Percentiles rank a stretch among this genome's conserved stretches.
phyloP scores from a whole-genome alignment of 1,140 invertebrate genomes.

The Bombus waltoni region DNA sequence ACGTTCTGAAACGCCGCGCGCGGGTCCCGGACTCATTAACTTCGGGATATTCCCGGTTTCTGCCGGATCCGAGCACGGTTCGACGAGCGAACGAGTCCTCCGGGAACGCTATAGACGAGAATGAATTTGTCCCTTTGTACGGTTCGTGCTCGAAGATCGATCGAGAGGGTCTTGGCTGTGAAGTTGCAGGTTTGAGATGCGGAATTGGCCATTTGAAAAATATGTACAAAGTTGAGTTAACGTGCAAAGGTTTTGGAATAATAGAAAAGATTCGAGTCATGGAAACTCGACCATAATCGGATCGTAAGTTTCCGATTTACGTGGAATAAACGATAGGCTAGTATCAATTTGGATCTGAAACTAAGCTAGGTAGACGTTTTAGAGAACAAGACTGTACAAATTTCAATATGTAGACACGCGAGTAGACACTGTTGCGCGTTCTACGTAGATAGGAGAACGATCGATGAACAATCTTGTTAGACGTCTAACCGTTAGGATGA shows the following conservation, averaged over 20 bases:
- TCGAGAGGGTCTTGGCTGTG: not conserved
- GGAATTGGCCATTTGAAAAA: too few relatives aligned
- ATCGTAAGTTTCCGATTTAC: too few relatives aligned
- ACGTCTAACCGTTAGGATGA: not conserved
- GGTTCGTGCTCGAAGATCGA: not conserved
- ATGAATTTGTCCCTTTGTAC: not conserved
- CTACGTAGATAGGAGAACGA: not conserved
- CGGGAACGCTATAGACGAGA: not conserved
- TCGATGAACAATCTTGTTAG: not conserved
- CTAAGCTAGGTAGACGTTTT: not conserved
- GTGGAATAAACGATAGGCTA: too few relatives aligned
- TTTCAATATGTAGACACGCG: not conserved
- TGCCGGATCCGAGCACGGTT: not conserved
- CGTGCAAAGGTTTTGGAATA: too few relatives aligned
- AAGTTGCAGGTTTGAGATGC: too few relatives aligned
- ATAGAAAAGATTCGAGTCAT: too few relatives aligned
- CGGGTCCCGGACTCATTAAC: slow-evolving; percentile 55
- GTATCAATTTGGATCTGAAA: too few relatives aligned
- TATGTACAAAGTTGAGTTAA: too few relatives aligned
- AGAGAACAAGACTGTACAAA: not conserved
- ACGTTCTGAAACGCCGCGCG: slow-evolving; percentile 34
- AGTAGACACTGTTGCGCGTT: not conserved
- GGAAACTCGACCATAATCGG: too few relatives aligned
- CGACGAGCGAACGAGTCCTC: slow-evolving; percentile 3
- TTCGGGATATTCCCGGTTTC: slow-evolving; percentile 42